Evolutionary conservation across 2,888 invertebrate genomes (phyloP).

Genomic region (Nasonovia ribisnigri): DNA sequence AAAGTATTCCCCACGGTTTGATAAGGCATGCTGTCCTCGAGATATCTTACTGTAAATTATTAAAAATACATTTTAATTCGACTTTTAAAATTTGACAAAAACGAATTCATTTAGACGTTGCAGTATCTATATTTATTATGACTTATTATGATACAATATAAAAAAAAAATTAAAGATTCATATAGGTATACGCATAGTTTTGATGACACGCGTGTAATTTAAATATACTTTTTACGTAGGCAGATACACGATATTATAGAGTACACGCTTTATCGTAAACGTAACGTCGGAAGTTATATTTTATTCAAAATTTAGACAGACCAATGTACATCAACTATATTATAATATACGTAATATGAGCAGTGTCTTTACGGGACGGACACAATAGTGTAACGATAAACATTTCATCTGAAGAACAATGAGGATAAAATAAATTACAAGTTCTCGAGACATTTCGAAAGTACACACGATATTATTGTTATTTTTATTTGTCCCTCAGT

Average conservation of each 20-base stretch:
- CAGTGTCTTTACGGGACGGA: neutral
- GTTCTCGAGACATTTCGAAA: neutral
- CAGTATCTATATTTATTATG: neutral
- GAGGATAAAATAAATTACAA: neutral
- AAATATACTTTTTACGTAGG: neutral
- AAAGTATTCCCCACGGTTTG: neutral
- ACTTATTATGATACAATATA: neutral
- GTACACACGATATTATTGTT: neutral
- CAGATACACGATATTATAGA: neutral
- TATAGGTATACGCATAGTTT: neutral
- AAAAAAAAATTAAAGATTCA: neutral
- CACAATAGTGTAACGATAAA: neutral
- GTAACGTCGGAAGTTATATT: neutral
- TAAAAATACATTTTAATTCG: neutral
- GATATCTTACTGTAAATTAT: neutral
- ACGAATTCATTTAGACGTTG: neutral
- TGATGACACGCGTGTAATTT: neutral
- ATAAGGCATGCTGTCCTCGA: neutral
- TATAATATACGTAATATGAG: neutral
- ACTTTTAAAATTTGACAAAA: neutral
- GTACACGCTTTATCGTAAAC: neutral
- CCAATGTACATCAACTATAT: neutral
- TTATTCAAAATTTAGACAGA: neutral
- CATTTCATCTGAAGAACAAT: neutral
- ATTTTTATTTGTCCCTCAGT: neutral